Evolutionary conservation across 2,113 vertebrate genomes (phyloP).

Genomic region (Prietella phreatophila): DNA sequence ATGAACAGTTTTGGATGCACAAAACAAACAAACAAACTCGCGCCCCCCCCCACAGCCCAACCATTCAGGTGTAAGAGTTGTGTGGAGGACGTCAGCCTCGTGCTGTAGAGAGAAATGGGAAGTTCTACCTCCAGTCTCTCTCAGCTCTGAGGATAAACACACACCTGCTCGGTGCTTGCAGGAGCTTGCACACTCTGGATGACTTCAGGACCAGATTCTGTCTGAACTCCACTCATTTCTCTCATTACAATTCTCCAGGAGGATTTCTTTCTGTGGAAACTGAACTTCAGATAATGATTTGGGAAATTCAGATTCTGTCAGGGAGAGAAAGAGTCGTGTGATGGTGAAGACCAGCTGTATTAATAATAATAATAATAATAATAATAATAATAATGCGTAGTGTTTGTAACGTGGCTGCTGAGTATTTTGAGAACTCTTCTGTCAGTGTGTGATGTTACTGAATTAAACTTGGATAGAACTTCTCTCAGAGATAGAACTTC

Average conservation of each 20-base stretch:
- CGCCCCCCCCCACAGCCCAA: not conserved
- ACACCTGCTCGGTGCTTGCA: not conserved
- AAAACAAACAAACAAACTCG: not conserved
- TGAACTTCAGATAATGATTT: not conserved
- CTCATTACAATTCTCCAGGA: not conserved
- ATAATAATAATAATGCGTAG: not conserved
- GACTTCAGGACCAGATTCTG: not conserved
- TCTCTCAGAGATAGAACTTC: no score
- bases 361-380: slow-evolving; percentile 1
- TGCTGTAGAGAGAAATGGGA: not conserved
- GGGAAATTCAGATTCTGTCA: not conserved
- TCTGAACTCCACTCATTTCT: not conserved
- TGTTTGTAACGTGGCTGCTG: not conserved
- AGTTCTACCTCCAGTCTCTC: not conserved
- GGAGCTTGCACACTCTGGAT: not conserved
- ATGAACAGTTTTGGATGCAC: not conserved
- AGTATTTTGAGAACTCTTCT: not conserved
- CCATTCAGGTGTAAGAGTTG: not conserved
- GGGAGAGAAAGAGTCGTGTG: not conserved
- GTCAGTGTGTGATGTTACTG: not conserved
- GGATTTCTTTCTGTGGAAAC: not conserved
- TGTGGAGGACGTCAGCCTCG: not conserved
- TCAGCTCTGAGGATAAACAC: not conserved
- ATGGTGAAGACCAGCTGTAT: not conserved
- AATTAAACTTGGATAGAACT: not conserved